Evolutionary conservation across 2,888 invertebrate genomes (phyloP).

Genomic region (Lasioglossum villosulum): DNA sequence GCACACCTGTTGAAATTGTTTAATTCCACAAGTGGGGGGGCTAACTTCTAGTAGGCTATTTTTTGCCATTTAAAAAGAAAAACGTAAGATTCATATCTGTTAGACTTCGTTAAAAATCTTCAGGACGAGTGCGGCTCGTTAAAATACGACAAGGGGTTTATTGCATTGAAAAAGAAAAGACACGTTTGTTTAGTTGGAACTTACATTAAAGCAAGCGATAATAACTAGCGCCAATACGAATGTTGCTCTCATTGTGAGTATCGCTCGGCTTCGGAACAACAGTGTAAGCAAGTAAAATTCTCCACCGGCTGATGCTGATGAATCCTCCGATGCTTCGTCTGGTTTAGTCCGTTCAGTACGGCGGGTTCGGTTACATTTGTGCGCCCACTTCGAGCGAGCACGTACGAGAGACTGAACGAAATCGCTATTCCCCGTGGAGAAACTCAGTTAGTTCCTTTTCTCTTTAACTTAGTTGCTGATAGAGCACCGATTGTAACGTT

Average conservation of each 20-base stretch:
- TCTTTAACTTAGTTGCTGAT: constrained; percentile 32
- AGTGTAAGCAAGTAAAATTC: neutral
- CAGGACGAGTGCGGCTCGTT: no score
- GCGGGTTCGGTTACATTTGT: constrained; percentile 18
- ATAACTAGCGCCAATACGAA: constrained; percentile 12
- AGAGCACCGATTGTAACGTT: constrained; percentile 47
- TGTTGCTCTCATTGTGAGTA: neutral
- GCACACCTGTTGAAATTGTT: no score
- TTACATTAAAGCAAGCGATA: constrained; percentile 68
- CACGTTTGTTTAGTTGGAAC: constrained; percentile 41
- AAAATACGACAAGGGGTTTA: neutral
- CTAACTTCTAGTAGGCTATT: no score
- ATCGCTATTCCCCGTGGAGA: constrained; percentile 18
- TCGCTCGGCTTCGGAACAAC: constrained; percentile 42
- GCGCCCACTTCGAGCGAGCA: constrained; percentile 38
- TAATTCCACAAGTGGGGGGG: no score
- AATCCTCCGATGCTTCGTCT: neutral
- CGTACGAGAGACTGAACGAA: constrained; percentile 42
- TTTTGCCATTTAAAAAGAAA: no score
- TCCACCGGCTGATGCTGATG: neutral
- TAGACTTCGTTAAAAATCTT: no score
- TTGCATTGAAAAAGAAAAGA: neutral
- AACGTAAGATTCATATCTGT: no score
- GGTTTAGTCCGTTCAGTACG: neutral
- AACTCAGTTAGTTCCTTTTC: constrained; percentile 30